Percentiles rank a stretch among this genome's conserved stretches.
These are phyloP conservation scores for Erynnis tages DNA, from an alignment of 2,888 invertebrate species.

Conservation along the genomic window DNA sequence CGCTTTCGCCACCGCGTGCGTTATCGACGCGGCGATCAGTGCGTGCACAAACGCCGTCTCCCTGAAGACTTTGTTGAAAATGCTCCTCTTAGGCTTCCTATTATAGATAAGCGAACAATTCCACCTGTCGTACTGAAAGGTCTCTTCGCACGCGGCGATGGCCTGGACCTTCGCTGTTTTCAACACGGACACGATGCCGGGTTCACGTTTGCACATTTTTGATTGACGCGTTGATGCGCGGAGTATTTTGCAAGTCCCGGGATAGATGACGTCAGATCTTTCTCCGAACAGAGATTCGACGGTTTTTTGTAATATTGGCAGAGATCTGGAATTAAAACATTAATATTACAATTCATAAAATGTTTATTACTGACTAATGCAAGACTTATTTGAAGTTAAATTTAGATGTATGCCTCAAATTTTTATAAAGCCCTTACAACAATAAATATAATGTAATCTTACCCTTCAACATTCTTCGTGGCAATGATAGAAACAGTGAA, in stretches of 20 bases:
- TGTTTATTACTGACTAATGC: too few species aligned
- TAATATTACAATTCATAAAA: too few species aligned
- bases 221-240: constrained; percentile 82
- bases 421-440: too few species aligned
- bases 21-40: constrained; percentile 86
- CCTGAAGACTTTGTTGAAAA: constrained; percentile 83
- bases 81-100: constrained; percentile 70
- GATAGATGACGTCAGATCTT: constrained; percentile 54
- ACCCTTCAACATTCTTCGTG: constrained; percentile 64
- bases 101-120: constrained; percentile 84
- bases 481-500: constrained; percentile 55
- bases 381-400: too few species aligned
- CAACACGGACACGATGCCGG: constrained; percentile 76
- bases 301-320: constrained; percentile 65
- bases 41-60: constrained; percentile 89
- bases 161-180: constrained; percentile 82
- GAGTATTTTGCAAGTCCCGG: constrained; percentile 81
- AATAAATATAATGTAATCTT: constrained; percentile 36
- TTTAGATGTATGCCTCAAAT: too few species aligned
- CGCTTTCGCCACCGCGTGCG: constrained; percentile 86
- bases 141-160: constrained; percentile 82
- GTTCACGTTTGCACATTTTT: constrained; percentile 83
- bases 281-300: constrained; percentile 63
- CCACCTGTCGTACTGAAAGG: constrained; percentile 87
- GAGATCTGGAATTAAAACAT: constrained; percentile 55